Evolutionary conservation across 2,888 invertebrate species (phyloP).

Genomic region (Drosophila sordidula): DNA sequence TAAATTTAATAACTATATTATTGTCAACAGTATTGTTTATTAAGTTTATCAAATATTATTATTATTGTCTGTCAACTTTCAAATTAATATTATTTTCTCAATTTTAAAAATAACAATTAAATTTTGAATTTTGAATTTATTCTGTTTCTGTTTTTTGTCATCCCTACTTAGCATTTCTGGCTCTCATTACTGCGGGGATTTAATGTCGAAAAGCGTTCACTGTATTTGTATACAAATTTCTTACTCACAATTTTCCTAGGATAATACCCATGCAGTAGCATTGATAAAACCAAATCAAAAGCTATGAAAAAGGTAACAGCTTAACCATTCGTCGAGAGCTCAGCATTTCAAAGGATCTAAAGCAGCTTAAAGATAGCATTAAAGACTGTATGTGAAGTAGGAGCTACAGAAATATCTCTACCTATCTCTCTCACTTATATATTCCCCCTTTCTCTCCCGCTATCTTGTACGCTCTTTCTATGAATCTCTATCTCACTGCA

Average conservation of each 20-base stretch:
- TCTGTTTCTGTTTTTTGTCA: too few species aligned
- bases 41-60: too few species aligned
- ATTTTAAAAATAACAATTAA: too few species aligned
- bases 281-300: slow-evolving; percentile 1
- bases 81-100: too few species aligned
- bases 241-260: background rate
- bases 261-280: background rate
- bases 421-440: background rate
- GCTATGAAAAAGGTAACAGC: slow-evolving; percentile 1
- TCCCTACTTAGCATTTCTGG: too few species aligned
- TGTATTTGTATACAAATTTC: too few species aligned
- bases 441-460: background rate
- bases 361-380: slow-evolving; percentile 36
- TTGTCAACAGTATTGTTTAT: too few species aligned
- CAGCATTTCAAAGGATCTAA: slow-evolving; percentile 10
- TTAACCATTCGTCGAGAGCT: background rate
- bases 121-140: too few species aligned
- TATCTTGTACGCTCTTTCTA: background rate
- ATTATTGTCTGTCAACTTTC: too few species aligned
- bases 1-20: too few species aligned
- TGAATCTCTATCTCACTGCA: background rate
- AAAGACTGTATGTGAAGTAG: slow-evolving; percentile 9
- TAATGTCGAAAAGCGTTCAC: too few species aligned
- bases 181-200: too few species aligned
- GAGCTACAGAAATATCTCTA: background rate